A percentile compares a stretch with the other conserved stretches of the same genome.
Evolutionary conservation across 2,888 invertebrate genomes (phyloP).

Genomic region (Cosmopolites sordidus): DNA sequence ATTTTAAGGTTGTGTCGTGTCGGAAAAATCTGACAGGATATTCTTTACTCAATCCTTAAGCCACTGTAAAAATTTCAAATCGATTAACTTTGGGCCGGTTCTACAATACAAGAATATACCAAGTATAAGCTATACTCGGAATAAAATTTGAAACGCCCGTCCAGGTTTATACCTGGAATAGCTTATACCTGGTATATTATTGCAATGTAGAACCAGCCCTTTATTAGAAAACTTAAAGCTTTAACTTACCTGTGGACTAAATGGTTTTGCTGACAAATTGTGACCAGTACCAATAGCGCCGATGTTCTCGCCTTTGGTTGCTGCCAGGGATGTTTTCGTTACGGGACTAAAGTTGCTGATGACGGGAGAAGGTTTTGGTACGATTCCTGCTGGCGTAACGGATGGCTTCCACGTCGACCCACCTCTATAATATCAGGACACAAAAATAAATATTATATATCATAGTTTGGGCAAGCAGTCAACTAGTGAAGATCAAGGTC

Average conservation of each 20-base stretch:
- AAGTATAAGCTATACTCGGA: no score
- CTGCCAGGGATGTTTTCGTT: conserved; percentile 82
- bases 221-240: no score
- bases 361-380: conserved; percentile 57
- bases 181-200: no score
- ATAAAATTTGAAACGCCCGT: no score
- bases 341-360: conserved; percentile 64
- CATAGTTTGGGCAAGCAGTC: conserved; percentile 31
- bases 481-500: conserved; percentile 20
- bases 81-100: no score
- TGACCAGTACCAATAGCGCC: conserved; percentile 77
- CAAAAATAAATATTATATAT: conserved; percentile 28
- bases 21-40: no score
- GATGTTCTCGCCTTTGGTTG: conserved; percentile 56
- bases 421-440: conserved; percentile 57
- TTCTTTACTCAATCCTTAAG: no score
- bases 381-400: conserved; percentile 75
- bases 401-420: conserved; percentile 88
- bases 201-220: no score
- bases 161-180: no score
- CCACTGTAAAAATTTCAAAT: no score
- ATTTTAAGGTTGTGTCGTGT: no score
- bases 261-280: conserved; percentile 85
- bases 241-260: conserved; percentile 47
- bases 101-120: no score